Base-by-base conservation (phyloP, 2,888 invertebrate species). In the Tipula lateralis region DNA sequence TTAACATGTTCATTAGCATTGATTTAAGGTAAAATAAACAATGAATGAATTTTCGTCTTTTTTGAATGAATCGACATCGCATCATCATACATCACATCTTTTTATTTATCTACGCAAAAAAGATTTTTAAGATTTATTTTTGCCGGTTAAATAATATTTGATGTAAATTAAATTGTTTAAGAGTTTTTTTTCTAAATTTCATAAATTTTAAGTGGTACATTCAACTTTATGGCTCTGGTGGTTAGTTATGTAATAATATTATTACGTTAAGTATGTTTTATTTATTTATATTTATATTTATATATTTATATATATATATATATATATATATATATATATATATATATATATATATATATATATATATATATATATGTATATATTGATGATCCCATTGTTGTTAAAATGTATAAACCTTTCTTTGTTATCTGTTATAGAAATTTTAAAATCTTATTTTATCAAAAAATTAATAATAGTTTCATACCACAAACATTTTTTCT, bases 81-180 rank as follows among this genome's bases (percentile, higher is more conserved):
- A 66, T 24, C 66, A 24, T 66, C 66, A 66, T 12, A 66, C 24
- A 66, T 66, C 66, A 66, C 2, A 66, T 66, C 66, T 66, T 66
- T 12, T 66, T 66, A 66, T 66, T 66, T 66, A 66, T 66, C 24
- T 0, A 66, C 24, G 19, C 19, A 66, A 24, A 19, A 66, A 66
- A 66, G 24, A 50, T 19, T 19, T 66, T 24, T 66, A 66, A 24
- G 24, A 24, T 66, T 66, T 66, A 66, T 66, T 66, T 66, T 66
- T 66, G 66, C 24, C 24, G 66, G 24, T 66, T 66, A 66, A 66
- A 66, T 66, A 66, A 66, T 66, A 66, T 66, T 66, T 66, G 66
- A 66, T 66, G 66, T 66, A 24, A 66, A 66, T 66, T 66, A 44
- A 50, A 50, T 50, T 50, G 44, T 50, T 50, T 50, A 66, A 66